Percentiles rank a stretch among this genome's conserved stretches.
phyloP scores from a whole-genome alignment of 1,140 invertebrate species.

The Saccostrea echinata region DNA sequence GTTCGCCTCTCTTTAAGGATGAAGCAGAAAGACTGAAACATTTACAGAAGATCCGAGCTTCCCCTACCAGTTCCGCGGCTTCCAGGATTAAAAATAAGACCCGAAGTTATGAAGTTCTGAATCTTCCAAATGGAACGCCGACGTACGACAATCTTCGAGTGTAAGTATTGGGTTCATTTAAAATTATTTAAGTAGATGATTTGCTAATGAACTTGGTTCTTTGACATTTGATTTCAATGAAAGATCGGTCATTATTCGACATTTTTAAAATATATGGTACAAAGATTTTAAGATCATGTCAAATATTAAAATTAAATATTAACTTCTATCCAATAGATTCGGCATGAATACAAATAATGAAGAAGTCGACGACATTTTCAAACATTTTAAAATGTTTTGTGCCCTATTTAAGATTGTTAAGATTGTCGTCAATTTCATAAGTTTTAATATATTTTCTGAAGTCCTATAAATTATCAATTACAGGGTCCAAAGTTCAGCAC shows the following conservation, averaged over 20 bases:
- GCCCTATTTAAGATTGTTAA: too few relatives aligned
- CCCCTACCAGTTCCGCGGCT: conserved; percentile 33
- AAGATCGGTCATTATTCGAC: neutral
- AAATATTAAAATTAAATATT: neutral
- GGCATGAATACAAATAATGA: too few relatives aligned
- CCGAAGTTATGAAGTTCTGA: neutral
- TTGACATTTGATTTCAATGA: neutral
- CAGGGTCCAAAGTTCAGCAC: neutral
- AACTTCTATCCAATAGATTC: too few relatives aligned
- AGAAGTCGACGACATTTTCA: too few relatives aligned
- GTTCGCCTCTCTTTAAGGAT: conserved; percentile 10
- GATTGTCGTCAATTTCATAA: too few relatives aligned
- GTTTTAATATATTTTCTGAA: too few relatives aligned
- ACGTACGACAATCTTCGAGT: neutral
- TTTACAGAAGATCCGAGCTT: conserved; percentile 9
- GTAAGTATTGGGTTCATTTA: neutral
- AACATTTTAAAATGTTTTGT: too few relatives aligned
- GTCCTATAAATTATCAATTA: neutral
- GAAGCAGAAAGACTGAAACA: conserved; percentile 16
- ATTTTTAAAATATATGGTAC: neutral
- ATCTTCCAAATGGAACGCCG: neutral
- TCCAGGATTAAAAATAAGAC: conserved; percentile 2
- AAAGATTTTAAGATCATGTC: neutral
- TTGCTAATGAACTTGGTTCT: neutral
- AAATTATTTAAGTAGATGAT: neutral